These are phyloP conservation scores for Petroica traversi DNA, from an alignment of 2,113 vertebrate species.

Conservation along the genomic window DNA sequence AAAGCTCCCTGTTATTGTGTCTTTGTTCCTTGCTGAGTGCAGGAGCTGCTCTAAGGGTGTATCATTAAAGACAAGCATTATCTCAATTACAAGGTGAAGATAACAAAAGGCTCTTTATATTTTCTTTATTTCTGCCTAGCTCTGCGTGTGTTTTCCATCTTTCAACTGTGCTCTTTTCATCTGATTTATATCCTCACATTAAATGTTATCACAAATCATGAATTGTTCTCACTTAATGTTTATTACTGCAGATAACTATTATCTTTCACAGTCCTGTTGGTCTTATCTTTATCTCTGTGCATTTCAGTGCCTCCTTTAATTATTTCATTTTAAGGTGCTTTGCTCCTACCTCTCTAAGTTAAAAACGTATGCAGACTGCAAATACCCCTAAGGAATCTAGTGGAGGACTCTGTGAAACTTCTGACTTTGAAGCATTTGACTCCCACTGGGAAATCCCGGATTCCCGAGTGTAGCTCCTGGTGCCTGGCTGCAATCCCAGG, in stretches of 20 bases:
- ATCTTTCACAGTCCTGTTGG: slow-evolving; percentile 45
- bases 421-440: not conserved
- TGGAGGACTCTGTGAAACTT: not conserved
- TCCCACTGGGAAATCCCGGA: not conserved
- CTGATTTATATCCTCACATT: slow-evolving; percentile 64
- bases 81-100: slow-evolving; percentile 57
- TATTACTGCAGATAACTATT: slow-evolving; percentile 66
- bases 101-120: slow-evolving; percentile 24
- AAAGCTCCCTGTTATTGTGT: not conserved
- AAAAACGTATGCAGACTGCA: not conserved
- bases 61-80: slow-evolving; percentile 19
- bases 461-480: not conserved
- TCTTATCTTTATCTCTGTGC: slow-evolving; percentile 48
- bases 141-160: not conserved
- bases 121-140: slow-evolving; percentile 7
- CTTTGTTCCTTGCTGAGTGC: not conserved
- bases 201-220: slow-evolving; percentile 63
- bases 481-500: not conserved
- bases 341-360: not conserved
- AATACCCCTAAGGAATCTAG: not conserved
- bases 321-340: slow-evolving; percentile 60
- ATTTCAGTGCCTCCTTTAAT: slow-evolving; percentile 60
- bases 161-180: slow-evolving; percentile 16
- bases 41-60: not conserved
- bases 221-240: slow-evolving; percentile 65